A percentile compares a stretch with the other conserved stretches of the same genome.
phyloP scores from a whole-genome alignment of 2,797 vertebrate genomes.

The Mus minutoides region DNA sequence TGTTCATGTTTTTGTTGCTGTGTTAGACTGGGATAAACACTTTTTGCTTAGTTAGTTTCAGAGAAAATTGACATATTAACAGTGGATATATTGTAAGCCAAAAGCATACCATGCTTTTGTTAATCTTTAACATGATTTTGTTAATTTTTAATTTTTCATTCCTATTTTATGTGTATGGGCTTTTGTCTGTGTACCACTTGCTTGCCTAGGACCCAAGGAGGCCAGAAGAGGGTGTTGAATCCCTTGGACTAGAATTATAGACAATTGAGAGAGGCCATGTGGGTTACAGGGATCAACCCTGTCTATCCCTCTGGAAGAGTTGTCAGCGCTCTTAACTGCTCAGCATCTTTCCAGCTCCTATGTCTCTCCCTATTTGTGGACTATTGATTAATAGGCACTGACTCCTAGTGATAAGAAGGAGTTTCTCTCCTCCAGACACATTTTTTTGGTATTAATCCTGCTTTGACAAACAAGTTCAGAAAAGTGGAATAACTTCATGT shows the following conservation, averaged over 20 bases:
- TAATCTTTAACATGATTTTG: slow-evolving; percentile 14
- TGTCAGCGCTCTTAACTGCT: not conserved
- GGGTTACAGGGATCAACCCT: not conserved
- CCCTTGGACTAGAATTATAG: not conserved
- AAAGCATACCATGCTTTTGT: not conserved
- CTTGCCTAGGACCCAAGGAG: not conserved
- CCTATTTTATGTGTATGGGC: not conserved
- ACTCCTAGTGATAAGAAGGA: not conserved
- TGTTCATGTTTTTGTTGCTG: slow-evolving; percentile 27
- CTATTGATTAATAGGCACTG: not conserved
- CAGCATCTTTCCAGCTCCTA: not conserved
- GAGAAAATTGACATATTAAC: slow-evolving; percentile 29
- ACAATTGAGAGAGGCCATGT: not conserved
- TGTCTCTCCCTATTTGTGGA: slow-evolving; percentile 16
- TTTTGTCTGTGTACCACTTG: not conserved
- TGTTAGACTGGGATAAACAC: not conserved
- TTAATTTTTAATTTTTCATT: not conserved
- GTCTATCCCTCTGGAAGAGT: not conserved
- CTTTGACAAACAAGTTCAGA: not conserved
- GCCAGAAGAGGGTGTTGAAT: not conserved
- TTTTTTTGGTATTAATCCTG: not conserved
- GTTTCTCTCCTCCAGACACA: slow-evolving; percentile 39
- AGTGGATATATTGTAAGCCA: not conserved
- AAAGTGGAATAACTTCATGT: slow-evolving; percentile 48
- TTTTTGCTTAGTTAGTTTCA: slow-evolving; percentile 39